Conservation (phyloP, 2,113 vertebrate species). For the Albula glossodonta region DNA sequence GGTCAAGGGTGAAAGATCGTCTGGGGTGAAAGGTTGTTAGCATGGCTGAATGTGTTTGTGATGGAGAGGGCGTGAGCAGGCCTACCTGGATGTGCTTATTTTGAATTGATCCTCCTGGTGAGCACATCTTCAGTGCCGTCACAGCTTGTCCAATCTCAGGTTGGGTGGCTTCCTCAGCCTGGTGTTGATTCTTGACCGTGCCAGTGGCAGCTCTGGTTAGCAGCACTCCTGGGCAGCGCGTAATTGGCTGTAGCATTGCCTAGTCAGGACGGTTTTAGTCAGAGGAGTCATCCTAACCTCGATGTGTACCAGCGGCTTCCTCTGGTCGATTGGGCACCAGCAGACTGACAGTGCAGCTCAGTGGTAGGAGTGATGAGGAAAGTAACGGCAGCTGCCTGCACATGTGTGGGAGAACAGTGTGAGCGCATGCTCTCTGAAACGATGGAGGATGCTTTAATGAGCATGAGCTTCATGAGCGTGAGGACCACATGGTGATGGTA, state of each 20-base stretch:
- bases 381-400: no score
- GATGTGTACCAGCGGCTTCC: not conserved
- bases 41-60: constrained; percentile 30
- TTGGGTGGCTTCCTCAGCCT: constrained; percentile 42
- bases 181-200: not conserved
- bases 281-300: not conserved
- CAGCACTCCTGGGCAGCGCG: no score
- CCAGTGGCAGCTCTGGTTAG: not conserved
- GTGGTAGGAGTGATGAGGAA: no score
- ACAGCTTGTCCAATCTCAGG: constrained; percentile 16
- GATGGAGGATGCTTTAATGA: no score
- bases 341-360: not conserved
- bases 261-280: no score
- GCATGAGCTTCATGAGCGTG: no score
- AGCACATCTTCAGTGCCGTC: no score
- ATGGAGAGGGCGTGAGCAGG: constrained; percentile 5
- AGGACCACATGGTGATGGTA: no score
- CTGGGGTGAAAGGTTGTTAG: constrained; percentile 42
- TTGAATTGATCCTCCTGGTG: no score
- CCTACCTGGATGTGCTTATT: no score
- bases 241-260: not conserved
- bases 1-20: constrained; percentile 36
- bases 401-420: no score
- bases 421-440: no score
- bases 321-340: not conserved